These are phyloP conservation scores for Symphodus melops DNA, from an alignment of 2,113 vertebrate genomes.

Conservation along the genomic window DNA sequence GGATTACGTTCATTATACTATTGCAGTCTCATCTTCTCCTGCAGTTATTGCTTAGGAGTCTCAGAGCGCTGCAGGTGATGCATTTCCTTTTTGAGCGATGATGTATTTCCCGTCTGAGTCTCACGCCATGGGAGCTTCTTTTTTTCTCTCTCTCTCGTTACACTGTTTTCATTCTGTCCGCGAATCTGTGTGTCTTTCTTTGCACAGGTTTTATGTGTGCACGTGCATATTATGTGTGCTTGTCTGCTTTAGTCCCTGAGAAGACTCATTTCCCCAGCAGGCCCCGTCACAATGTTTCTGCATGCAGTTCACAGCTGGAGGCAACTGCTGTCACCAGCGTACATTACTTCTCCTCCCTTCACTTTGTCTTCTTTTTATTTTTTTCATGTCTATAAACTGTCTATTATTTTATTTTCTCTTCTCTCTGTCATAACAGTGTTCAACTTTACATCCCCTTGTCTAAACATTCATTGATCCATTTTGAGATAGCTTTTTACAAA, in stretches of 20 bases:
- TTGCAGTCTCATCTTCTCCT: constrained; percentile 1
- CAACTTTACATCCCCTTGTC: constrained; percentile 12
- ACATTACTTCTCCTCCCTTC: constrained; percentile 61
- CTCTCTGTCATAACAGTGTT: constrained; percentile 27
- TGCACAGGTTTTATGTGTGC: constrained; percentile 33
- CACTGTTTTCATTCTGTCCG: constrained; percentile 39
- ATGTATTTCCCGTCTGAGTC: constrained; percentile 65
- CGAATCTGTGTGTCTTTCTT: constrained; percentile 41
- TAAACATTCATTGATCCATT: constrained; percentile 9
- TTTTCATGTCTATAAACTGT: too few species aligned
- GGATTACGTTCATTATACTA: constrained; percentile 10
- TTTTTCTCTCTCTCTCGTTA: constrained; percentile 58
- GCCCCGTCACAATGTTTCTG: constrained; percentile 78
- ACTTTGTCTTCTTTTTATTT: constrained; percentile 11
- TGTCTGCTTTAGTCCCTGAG: constrained; percentile 66
- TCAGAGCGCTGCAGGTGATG: constrained; percentile 58
- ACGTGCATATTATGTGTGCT: constrained; percentile 4
- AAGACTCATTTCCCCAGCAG: constrained; percentile 79
- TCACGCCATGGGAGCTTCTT: constrained; percentile 67
- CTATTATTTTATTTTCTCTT: not conserved
- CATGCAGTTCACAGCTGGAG: constrained; percentile 75
- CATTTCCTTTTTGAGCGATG: constrained; percentile 61
- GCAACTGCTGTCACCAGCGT: constrained; percentile 77
- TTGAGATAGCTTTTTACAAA: constrained; percentile 13
- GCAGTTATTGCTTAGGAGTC: constrained; percentile 13